Conservation (phyloP, 2,113 vertebrate species). For the Caranx ignobilis region DNA sequence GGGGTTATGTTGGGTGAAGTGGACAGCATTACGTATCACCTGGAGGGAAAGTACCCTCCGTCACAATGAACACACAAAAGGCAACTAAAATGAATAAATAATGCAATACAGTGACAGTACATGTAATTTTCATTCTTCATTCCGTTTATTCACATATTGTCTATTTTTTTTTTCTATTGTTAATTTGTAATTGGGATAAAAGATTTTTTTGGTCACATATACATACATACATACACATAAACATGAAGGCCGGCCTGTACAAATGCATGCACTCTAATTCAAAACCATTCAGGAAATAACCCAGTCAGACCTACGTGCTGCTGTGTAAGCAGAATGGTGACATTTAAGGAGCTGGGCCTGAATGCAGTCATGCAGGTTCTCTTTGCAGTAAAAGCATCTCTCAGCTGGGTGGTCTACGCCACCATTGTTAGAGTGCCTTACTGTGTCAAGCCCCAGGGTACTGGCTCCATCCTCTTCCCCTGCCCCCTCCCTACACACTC, state of each 20-base stretch:
- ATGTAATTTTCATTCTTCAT: neutral
- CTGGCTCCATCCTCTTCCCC: neutral
- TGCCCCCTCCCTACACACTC: neutral
- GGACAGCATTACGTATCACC: neutral
- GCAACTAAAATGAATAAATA: neutral
- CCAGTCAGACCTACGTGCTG: slow-evolving; percentile 9
- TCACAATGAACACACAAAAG: neutral
- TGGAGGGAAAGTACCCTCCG: neutral
- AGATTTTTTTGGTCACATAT: too few species aligned
- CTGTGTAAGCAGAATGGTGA: slow-evolving; percentile 32
- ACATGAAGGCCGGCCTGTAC: neutral
- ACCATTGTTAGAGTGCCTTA: slow-evolving; percentile 70
- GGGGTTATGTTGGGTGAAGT: neutral
- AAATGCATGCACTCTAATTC: neutral
- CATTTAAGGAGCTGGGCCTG: slow-evolving; percentile 54
- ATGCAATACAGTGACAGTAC: neutral
- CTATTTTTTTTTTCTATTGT: too few species aligned
- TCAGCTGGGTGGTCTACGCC: slow-evolving; percentile 58
- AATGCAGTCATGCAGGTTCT: slow-evolving; percentile 60
- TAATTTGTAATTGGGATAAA: too few species aligned
- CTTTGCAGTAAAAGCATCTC: slow-evolving; percentile 70
- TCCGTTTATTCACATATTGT: too few species aligned
- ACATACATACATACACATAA: neutral
- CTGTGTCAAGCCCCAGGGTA: slow-evolving; percentile 64
- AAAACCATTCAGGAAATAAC: slow-evolving; percentile 9